Evolutionary conservation across 2,888 invertebrate species (phyloP), one percentile per base, ranked within the genome.

Genomic region (Megaustenia siamemsis): DNA sequence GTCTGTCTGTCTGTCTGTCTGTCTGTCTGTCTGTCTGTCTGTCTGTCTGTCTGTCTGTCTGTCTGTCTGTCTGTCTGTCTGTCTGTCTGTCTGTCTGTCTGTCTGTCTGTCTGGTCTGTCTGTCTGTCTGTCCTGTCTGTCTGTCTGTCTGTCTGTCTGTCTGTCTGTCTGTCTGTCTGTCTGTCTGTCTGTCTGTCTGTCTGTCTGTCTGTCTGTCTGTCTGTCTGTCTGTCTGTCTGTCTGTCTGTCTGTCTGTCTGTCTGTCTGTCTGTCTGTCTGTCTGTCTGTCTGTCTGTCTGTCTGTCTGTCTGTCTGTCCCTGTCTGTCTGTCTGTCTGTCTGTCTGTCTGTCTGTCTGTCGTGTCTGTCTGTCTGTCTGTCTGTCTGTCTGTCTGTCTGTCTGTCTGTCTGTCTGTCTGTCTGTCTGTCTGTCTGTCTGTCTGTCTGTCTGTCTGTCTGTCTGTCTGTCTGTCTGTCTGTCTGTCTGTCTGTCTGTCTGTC

Each of bases 1-100:
- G 21, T 79, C 79, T 56, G 35, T 79, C 79, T 79, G 35, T 79
- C 79, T 79, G 35, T 79, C 79, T 79, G 35, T 79, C 79, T 79
- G 35, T 79, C 79, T 79, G 35, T 79, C 79, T 79, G 35, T 79
- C 79, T 79, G 21, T 38, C 60, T 80, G 45, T 80, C 63, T 80
- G 68, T 68, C 38, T 80, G 45, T 80, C 63, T 80, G 35, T 79
- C 63, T 80, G 35, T 80, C 66, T 80, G 4, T 63, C 45, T 63
- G n/a, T 63, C 28, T 63, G 45, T 68, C n/a, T 80, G 45, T 43
- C 66, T 80, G 12, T 49, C 53, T 49, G 35, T 28, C 35, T 32
- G 21, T 32, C 28, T 77, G 21, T 53, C 35, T 32, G 15, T 63
- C 38, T 63, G 21, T 66, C 66, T 66, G 28, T 66, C 66, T 66